These are phyloP conservation scores for Conus canariensis DNA, from an alignment of 2,888 invertebrate genomes.

Conservation along the genomic window DNA sequence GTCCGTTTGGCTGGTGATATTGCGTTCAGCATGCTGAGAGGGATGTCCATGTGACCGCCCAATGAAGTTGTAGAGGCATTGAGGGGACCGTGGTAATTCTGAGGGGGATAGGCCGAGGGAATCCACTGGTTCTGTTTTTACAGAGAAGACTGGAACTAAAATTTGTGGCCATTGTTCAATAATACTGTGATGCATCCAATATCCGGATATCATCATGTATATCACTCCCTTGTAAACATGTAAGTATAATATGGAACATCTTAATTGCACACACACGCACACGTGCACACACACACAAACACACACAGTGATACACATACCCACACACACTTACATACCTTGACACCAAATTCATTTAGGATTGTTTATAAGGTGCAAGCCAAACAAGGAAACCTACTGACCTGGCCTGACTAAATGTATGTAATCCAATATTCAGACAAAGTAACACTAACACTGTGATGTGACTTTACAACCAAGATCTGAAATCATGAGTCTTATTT, in stretches of 20 bases:
- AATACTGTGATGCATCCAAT: too few relatives aligned
- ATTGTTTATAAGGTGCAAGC: too few relatives aligned
- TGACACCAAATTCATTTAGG: background rate
- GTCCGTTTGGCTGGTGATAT: background rate
- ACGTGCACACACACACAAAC: background rate
- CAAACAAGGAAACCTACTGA: too few relatives aligned
- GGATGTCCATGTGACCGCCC: constrained; percentile 18
- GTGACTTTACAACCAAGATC: too few relatives aligned
- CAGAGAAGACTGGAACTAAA: background rate
- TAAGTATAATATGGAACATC: too few relatives aligned
- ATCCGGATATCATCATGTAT: too few relatives aligned
- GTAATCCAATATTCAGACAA: too few relatives aligned
- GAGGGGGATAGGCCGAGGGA: constrained; percentile 41
- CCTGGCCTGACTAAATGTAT: too few relatives aligned
- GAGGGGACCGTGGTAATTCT: background rate
- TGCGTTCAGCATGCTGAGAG: background rate
- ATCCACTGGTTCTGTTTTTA: constrained; percentile 49
- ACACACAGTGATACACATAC: background rate
- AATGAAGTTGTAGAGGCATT: constrained; percentile 24
- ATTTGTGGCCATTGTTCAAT: too few relatives aligned
- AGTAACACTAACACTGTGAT: too few relatives aligned
- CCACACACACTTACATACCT: background rate
- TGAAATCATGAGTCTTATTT: too few relatives aligned
- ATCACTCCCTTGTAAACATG: too few relatives aligned
- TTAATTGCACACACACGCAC: background rate